These are phyloP conservation scores for Danio kyathit DNA, from an alignment of 2,797 vertebrate genomes.

Conservation along the genomic window DNA sequence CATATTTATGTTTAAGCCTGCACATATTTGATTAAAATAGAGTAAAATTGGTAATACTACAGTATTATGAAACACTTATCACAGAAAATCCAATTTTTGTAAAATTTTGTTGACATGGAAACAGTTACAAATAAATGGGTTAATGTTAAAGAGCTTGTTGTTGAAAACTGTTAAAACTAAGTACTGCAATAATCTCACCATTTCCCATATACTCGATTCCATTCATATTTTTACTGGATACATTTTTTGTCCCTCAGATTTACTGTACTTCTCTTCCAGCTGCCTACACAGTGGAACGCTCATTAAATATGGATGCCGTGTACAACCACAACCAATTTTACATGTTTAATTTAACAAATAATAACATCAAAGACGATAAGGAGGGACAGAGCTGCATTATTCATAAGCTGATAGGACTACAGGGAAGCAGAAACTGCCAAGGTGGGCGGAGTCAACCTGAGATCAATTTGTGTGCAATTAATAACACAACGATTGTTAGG, in stretches of 20 bases:
- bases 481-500: background rate
- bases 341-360: slow-evolving; percentile 77
- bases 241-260: slow-evolving; percentile 62
- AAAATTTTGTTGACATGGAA: too few species aligned
- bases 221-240: slow-evolving; percentile 8
- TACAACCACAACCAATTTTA: slow-evolving; percentile 67
- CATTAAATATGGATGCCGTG: slow-evolving; percentile 72
- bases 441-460: slow-evolving; percentile 17
- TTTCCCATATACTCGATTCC: slow-evolving; percentile 51
- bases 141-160: too few species aligned
- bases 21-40: too few species aligned
- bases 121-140: too few species aligned
- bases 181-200: background rate
- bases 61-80: too few species aligned
- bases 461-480: slow-evolving; percentile 7
- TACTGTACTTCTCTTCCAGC: slow-evolving; percentile 28
- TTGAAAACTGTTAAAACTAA: slow-evolving; percentile 1
- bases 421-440: slow-evolving; percentile 53
- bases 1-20: too few species aligned
- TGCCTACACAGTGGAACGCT: slow-evolving; percentile 61
- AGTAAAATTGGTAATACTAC: too few species aligned
- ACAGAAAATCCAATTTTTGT: too few species aligned
- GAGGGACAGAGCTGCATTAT: slow-evolving; percentile 70
- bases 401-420: slow-evolving; percentile 67
- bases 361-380: slow-evolving; percentile 71